Conservation (phyloP, 2,888 invertebrate species). For the Drosophila tripunctata region DNA sequence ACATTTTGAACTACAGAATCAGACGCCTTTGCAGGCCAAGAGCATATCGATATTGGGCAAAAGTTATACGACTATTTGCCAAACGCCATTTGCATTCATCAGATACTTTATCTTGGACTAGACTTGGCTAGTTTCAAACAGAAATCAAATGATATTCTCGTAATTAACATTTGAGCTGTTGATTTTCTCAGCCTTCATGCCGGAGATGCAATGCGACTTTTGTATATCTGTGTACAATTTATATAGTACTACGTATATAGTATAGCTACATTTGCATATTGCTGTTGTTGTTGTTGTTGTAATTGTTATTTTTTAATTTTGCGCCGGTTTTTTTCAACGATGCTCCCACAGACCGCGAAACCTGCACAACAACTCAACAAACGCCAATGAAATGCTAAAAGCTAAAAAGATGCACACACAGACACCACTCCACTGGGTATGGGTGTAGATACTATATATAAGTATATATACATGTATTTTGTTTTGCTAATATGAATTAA, state of each 20-base stretch:
- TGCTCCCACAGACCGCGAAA: slow-evolving; percentile 75
- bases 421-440: slow-evolving; percentile 15
- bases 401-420: slow-evolving; percentile 47
- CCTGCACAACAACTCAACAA: slow-evolving; percentile 74
- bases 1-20: too few species aligned
- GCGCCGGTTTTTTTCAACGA: slow-evolving; percentile 71
- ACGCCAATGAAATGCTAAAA: slow-evolving; percentile 76
- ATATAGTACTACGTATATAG: slow-evolving; percentile 13
- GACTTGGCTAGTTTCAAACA: slow-evolving; percentile 33
- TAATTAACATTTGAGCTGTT: slow-evolving; percentile 78
- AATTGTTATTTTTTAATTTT: slow-evolving; percentile 57
- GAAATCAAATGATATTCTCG: slow-evolving; percentile 61
- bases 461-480: slow-evolving; percentile 52
- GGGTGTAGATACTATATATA: slow-evolving; percentile 18
- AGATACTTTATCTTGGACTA: slow-evolving; percentile 61
- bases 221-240: slow-evolving; percentile 14
- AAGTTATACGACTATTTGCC: slow-evolving; percentile 5
- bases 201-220: slow-evolving; percentile 40
- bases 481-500: slow-evolving; percentile 77
- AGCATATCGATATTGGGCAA: slow-evolving; percentile 3
- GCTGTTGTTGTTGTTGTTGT: slow-evolving; percentile 32
- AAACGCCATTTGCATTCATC: slow-evolving; percentile 44
- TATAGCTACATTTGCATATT: slow-evolving; percentile 46
- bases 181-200: slow-evolving; percentile 82
- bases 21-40: slow-evolving; percentile 39